Evolutionary conservation across 64 coral and sea anemone genomes (phyloP).

Genomic region (Montipora foliosa): DNA sequence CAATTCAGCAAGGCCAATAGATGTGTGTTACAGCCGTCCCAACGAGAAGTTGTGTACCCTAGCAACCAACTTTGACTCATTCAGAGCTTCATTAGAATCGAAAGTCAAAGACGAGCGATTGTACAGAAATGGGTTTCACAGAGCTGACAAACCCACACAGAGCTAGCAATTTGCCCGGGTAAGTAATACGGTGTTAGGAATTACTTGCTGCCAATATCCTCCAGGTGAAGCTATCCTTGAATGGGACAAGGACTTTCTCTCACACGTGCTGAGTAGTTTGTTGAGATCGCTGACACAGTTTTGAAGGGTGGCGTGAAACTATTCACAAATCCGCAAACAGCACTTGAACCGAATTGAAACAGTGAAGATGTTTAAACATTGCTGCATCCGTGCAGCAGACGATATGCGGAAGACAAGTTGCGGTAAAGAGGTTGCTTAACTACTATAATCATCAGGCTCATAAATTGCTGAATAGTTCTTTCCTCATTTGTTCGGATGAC

Average conservation of each 20-base stretch:
- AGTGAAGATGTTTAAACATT: not conserved
- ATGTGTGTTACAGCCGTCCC: constrained; percentile 42
- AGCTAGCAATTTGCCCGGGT: constrained; percentile 93
- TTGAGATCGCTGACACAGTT: not conserved
- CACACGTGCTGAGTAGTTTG: not conserved
- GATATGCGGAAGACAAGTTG: too few relatives aligned
- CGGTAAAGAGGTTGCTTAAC: too few relatives aligned
- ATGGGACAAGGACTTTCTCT: not conserved
- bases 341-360: not conserved
- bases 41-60: constrained; percentile 88
- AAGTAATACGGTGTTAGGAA: not conserved
- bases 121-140: constrained; percentile 80
- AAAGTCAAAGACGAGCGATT: not conserved
- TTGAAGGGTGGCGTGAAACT: constrained; percentile 4
- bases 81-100: constrained; percentile 4
- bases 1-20: constrained; percentile 5
- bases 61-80: constrained; percentile 55
- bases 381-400: too few relatives aligned
- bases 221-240: not conserved
- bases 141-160: constrained; percentile 82
- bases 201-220: not conserved
- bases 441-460: not conserved
- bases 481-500: not conserved
- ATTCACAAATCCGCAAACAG: not conserved
- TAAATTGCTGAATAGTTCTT: not conserved